phyloP scores from a whole-genome alignment of 2,888 invertebrate species.

The Cordylochernes scorpioides region DNA sequence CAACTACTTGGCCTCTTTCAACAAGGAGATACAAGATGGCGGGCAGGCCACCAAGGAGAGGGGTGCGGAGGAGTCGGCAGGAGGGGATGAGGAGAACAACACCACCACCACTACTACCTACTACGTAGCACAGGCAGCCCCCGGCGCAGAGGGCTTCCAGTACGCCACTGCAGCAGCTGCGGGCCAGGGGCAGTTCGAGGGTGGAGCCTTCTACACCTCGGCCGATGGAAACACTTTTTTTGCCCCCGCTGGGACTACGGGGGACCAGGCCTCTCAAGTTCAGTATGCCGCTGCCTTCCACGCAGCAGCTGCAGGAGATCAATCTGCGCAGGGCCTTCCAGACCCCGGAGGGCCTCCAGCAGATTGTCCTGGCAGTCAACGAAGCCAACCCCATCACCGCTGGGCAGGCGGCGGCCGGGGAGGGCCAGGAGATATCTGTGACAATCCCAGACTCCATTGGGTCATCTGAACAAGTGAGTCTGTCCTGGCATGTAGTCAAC shows the following conservation, averaged over 20 bases:
- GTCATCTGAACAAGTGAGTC: too few relatives aligned
- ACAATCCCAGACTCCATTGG: constrained; percentile 14
- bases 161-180: constrained; percentile 4
- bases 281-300: constrained; percentile 7
- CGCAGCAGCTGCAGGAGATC: constrained; percentile 3
- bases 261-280: constrained; percentile 3
- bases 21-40: constrained; percentile 39
- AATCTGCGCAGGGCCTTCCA: too few relatives aligned
- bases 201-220: too few relatives aligned
- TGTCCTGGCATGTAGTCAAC: too few relatives aligned
- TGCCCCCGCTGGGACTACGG: too few relatives aligned
- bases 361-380: constrained; percentile 13
- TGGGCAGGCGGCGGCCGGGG: constrained; percentile 7
- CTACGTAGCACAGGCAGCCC: constrained; percentile 3
- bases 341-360: too few relatives aligned
- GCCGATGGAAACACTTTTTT: constrained; percentile 4
- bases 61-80: constrained; percentile 5
- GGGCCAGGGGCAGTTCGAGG: constrained; percentile 1
- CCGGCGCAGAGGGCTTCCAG: constrained; percentile 3
- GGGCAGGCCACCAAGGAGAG: not conserved
- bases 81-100: constrained; percentile 1
- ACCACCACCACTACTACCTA: constrained; percentile 3
- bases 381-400: constrained; percentile 3
- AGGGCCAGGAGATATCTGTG: constrained; percentile 14
- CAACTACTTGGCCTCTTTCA: constrained; percentile 49